These are phyloP conservation scores for Tangara arthus DNA, from an alignment of 2,797 vertebrate genomes.

Conservation along the genomic window DNA sequence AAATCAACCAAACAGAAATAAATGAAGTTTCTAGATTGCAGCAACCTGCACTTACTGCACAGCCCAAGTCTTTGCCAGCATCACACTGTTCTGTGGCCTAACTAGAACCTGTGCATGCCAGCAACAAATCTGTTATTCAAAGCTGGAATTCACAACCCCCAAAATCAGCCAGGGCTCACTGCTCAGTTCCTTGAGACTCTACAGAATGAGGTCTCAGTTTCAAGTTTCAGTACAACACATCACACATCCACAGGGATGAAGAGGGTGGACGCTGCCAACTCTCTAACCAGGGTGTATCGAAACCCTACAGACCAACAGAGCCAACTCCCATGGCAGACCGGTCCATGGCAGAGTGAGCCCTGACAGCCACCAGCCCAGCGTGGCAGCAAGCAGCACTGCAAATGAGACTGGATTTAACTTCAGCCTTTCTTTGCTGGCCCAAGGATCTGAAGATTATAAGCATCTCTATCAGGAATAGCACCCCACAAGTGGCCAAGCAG, in stretches of 20 bases:
- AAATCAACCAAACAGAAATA: neutral
- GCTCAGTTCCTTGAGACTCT: neutral
- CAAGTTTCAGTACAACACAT: neutral
- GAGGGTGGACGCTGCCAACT: neutral
- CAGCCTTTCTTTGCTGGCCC: neutral
- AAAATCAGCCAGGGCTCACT: neutral
- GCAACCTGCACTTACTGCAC: neutral
- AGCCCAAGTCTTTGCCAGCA: neutral
- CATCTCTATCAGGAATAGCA: neutral
- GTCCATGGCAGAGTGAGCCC: neutral
- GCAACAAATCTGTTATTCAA: neutral
- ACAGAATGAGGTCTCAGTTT: neutral
- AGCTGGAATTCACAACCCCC: neutral
- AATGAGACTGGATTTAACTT: fast-evolving
- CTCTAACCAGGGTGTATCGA: fast-evolving
- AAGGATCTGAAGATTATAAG: neutral
- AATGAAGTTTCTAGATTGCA: neutral
- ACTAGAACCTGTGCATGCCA: neutral
- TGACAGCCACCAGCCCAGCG: neutral
- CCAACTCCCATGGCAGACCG: fast-evolving
- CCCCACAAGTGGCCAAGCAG: too few species aligned
- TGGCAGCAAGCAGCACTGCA: fast-evolving
- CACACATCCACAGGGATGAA: fast-evolving
- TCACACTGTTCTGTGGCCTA: neutral
- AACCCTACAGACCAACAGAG: neutral